phyloP scores from a whole-genome alignment of 2,888 invertebrate species.

The Trachelus stipa region DNA sequence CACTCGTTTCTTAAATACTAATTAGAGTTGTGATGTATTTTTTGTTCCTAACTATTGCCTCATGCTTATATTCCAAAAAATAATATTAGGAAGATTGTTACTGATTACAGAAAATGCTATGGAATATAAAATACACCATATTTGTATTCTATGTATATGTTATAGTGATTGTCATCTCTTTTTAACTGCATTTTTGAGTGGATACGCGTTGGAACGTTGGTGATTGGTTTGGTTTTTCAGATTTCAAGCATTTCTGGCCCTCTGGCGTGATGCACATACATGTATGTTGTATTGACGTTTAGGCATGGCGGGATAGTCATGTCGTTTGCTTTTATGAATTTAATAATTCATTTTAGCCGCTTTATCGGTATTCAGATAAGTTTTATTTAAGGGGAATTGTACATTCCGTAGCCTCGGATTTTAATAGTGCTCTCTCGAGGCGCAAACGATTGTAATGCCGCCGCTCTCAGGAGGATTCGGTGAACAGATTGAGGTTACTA shows the following conservation, averaged over 20 bases:
- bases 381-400: slow-evolving; percentile 14
- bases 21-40: neutral
- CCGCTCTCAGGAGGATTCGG: slow-evolving; percentile 66
- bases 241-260: neutral
- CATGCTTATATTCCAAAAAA: neutral
- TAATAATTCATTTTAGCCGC: slow-evolving; percentile 18
- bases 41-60: neutral
- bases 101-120: neutral
- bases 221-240: neutral
- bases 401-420: neutral
- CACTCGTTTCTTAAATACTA: neutral
- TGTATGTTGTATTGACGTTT: slow-evolving; percentile 11
- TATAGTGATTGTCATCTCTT: neutral
- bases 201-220: too few species aligned
- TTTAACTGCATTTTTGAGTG: neutral
- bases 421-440: neutral
- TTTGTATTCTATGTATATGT: neutral
- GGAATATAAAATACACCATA: neutral
- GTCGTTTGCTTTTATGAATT: slow-evolving; percentile 35
- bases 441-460: slow-evolving; percentile 50
- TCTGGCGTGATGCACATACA: neutral
- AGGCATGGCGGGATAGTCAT: slow-evolving; percentile 28
- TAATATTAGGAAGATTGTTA: neutral
- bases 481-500: slow-evolving; percentile 72
- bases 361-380: slow-evolving; percentile 18